Base-by-base conservation (phyloP, 2,113 vertebrate genomes). In the Pedetes capensis region DNA sequence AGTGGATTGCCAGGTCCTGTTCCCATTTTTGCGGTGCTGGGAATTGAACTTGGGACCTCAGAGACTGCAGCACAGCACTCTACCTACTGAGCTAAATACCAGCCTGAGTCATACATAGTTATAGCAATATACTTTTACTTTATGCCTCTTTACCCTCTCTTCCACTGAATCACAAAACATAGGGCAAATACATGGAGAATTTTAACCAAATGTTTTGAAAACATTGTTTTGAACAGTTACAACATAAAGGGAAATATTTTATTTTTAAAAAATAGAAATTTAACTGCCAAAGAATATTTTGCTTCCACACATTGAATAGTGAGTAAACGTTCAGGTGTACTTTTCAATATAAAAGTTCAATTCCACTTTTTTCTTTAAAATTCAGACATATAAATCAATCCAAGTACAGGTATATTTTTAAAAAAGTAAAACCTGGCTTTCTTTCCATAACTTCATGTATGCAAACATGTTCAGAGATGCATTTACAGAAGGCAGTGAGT, bases 81-180 rank as follows among this genome's bases (percentile, higher is more conserved):
- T n/a, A n/a, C n/a, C n/a, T n/a, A n/a, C n/a, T n/a, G n/a, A n/a
- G n/a, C n/a, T n/a, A n/a, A n/a, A n/a, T n/a, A n/a, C n/a, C n/a
- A n/a, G n/a, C n/a, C n/a, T n/a, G n/a, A n/a, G n/a, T n/a, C n/a
- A n/a, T n/a, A n/a, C n/a, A n/a, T n/a, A n/a, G n/a, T 63, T 83
- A 95, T 78, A 93, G 88, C 5, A 95, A 64, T 80, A 47, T n/a
- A 51, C 29, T 42, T 96, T 96, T 89, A 97, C 94, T 97, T 97
- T 96, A 37, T 87, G 23, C 63, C 51, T 72, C 37, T 93, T 88
- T 85, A 80, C 0, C 8, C 0, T 91, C 17, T 49, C 10, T 95
- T 85, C 64, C 55, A 80, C 25, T 91, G 23, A 96, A 93, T 97
- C 87, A 88, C 47, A 95, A 90, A 95, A n/a, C 20, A n/a, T n/a